A percentile compares a stretch with the other conserved stretches of the same genome.
Evolutionary conservation across 2,797 vertebrate species (phyloP).

Genomic region (Typhlichthys subterraneus): DNA sequence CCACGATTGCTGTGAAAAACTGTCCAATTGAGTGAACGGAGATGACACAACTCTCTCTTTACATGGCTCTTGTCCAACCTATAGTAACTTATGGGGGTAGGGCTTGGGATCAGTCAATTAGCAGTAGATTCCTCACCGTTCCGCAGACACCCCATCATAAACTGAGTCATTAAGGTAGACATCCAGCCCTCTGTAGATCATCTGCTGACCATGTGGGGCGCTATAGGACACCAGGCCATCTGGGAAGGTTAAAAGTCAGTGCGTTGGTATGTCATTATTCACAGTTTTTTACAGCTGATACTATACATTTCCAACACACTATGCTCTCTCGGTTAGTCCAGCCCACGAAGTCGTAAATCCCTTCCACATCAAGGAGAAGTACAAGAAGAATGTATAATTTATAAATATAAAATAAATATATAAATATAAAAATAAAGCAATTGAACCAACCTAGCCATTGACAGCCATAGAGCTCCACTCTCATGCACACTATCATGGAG

Average conservation of each 20-base stretch:
- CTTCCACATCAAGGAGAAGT: no score
- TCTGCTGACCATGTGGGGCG: conserved; percentile 88
- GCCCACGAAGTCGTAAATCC: no score
- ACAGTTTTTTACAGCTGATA: not conserved
- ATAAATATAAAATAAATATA: not conserved
- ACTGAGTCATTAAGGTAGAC: conserved; percentile 94
- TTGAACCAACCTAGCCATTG: conserved; percentile 89
- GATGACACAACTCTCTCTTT: no score
- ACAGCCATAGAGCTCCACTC: conserved; percentile 96
- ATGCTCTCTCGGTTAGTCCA: no score
- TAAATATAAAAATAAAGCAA: not conserved
- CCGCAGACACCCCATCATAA: conserved; percentile 87
- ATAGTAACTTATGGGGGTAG: no score
- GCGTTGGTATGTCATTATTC: not conserved
- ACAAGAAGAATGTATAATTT: no score
- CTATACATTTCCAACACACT: no score
- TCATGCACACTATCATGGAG: conserved; percentile 93
- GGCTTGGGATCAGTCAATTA: no score
- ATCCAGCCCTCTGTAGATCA: conserved; percentile 82
- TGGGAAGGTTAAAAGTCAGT: conserved; percentile 51
- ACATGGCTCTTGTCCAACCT: no score
- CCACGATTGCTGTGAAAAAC: no score
- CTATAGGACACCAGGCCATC: conserved; percentile 94
- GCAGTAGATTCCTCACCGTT: conserved; percentile 78
- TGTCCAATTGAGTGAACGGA: no score